A percentile compares a stretch with the other conserved stretches of the same genome.
These are phyloP conservation scores for Phaonia tiefii DNA, from an alignment of 2,888 invertebrate species.

Conservation along the genomic window DNA sequence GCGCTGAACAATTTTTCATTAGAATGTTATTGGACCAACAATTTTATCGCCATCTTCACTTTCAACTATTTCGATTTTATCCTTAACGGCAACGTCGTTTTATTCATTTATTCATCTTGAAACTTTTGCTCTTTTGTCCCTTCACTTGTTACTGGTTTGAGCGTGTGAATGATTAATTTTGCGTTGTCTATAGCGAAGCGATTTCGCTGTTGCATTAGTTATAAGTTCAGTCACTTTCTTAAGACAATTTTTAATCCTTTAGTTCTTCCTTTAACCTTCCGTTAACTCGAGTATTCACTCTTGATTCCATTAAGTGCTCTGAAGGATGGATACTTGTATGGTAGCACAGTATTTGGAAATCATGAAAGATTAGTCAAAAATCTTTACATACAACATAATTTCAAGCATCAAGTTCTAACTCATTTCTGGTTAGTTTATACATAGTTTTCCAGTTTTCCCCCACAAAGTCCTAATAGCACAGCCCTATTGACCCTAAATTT, in stretches of 20 bases:
- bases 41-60: neutral
- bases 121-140: conserved; percentile 51
- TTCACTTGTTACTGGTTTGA: conserved; percentile 38
- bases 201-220: conserved; percentile 56
- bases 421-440: too few relatives aligned
- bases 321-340: neutral
- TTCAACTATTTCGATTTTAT: neutral
- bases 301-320: neutral
- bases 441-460: too few relatives aligned
- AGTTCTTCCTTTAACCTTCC: conserved; percentile 17
- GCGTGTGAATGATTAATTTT: conserved; percentile 57
- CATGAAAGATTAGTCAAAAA: too few relatives aligned
- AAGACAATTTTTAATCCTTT: conserved; percentile 58
- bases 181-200: conserved; percentile 32
- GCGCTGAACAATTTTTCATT: conserved; percentile 19
- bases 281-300: neutral
- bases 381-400: too few relatives aligned
- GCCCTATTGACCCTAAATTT: too few relatives aligned
- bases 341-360: conserved; percentile 1
- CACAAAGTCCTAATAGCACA: too few relatives aligned
- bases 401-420: too few relatives aligned
- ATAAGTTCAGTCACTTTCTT: conserved; percentile 46
- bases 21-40: conserved; percentile 9
- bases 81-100: conserved; percentile 13
- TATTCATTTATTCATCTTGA: neutral